A percentile compares a stretch with the other conserved stretches of the same genome.
phyloP scores from a whole-genome alignment of 2,797 vertebrate genomes.

The Pampus argenteus region DNA sequence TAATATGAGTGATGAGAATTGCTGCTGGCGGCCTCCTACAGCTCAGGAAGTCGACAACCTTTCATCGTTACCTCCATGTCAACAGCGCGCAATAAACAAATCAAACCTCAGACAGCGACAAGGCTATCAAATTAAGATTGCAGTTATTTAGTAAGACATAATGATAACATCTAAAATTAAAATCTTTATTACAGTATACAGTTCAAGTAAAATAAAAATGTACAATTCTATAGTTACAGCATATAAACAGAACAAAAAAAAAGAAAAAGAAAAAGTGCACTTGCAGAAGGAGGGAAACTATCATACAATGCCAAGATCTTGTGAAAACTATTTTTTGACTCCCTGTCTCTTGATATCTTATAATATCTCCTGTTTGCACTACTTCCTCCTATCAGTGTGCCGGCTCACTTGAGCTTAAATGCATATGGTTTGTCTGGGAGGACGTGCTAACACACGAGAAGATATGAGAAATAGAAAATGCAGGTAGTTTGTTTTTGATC shows the following conservation, averaged over 20 bases:
- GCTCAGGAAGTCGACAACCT: constrained; percentile 46
- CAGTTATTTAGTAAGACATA: constrained; percentile 79
- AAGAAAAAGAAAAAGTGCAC: constrained; percentile 86
- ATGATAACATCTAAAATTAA: constrained; percentile 70
- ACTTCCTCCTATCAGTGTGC: constrained; percentile 30
- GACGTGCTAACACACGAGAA: constrained; percentile 33
- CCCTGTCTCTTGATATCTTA: constrained; percentile 50
- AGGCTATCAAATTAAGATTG: constrained; percentile 30
- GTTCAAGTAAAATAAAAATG: constrained; percentile 82
- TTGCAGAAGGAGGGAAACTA: constrained; percentile 78
- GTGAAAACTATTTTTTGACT: constrained; percentile 44
- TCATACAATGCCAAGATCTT: constrained; percentile 50
- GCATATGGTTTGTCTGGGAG: constrained; percentile 39
- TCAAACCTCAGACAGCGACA: constrained; percentile 14
- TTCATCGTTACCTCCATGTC: constrained; percentile 27
- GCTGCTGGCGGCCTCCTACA: constrained; percentile 21
- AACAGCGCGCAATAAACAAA: constrained; percentile 33
- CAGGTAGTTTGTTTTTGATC: constrained; percentile 46
- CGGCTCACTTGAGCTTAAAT: constrained; percentile 40
- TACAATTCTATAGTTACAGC: constrained; percentile 85
- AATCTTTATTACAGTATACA: constrained; percentile 79
- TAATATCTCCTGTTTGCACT: constrained; percentile 24
- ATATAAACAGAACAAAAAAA: constrained; percentile 74
- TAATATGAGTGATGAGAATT: constrained; percentile 23
- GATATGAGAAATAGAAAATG: constrained; percentile 28